Base-by-base conservation (phyloP, 2,888 invertebrate genomes). In the Cloeon dipterum region DNA sequence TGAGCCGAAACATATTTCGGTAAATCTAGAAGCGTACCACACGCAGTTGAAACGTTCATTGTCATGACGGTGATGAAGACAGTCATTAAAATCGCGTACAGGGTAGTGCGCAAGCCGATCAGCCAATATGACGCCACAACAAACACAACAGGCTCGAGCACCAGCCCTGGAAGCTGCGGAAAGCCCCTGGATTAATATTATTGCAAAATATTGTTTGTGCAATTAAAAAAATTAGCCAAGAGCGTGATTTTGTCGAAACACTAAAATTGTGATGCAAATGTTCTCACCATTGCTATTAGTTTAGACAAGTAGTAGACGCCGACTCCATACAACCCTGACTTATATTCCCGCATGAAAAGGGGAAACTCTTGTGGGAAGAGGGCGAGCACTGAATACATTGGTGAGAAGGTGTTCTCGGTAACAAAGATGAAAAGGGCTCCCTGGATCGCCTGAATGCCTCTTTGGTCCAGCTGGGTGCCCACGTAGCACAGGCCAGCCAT, bases 361-460 rank as follows among this genome's bases (percentile, higher is more conserved):
- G 88, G 85, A 42, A 82, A 69, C 50, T 71, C 68, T 46, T 72
- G 70, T 0, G 86, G 86, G 50, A 88, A 82, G 47, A 81, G 68
- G 45, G 81, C 72, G 26, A 93, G 61, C 1, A 85, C 79, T 0
- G 83, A 76, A 54, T 91, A 91, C 76, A 91, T 81, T 1, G 86
- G 85, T 38, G 74, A 72, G 57, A 89, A 91, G 1, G 86, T 82
- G 50, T 86, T 82, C 61, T 91, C 88, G 0, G 82, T 73, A 32
- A 86, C 79, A 55, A 88, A 68, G 45, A 86, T 73, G 55, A 88
- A 89, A 5, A 89, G 58, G 0, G 77, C 77, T 4, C 89, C 91
- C 52, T 88, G 83, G 1, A 86, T 72, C 18, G 85, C 78, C 51
- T 85, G 83, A 17, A 93, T 72, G 0, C 85, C 91, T 34, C 68